Conservation (phyloP, 1,140 invertebrate genomes). For the Babylonia areolata region DNA sequence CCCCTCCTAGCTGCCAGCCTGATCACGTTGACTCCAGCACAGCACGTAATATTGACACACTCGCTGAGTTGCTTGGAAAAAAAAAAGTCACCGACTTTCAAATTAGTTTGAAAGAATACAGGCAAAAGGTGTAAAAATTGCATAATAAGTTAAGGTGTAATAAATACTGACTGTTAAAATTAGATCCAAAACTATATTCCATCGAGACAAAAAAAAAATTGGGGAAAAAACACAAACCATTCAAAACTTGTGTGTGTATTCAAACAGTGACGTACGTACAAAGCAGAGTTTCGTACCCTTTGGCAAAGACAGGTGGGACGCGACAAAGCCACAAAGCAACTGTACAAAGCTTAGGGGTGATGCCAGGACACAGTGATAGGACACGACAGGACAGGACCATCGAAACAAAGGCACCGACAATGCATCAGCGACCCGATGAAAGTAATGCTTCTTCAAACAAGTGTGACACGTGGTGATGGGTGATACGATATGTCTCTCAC, state of each 20-base stretch:
- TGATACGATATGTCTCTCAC: too few relatives aligned
- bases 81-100: too few relatives aligned
- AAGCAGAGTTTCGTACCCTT: not conserved
- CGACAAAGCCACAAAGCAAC: not conserved
- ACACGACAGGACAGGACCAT: not conserved
- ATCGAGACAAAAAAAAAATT: not conserved
- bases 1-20: too few relatives aligned
- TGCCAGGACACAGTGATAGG: not conserved
- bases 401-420: not conserved
- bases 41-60: too few relatives aligned
- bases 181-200: not conserved
- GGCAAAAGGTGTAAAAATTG: constrained; percentile 2
- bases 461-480: too few relatives aligned
- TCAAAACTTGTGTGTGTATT: not conserved
- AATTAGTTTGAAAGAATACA: not conserved
- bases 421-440: not conserved
- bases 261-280: too few relatives aligned
- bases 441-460: too few relatives aligned
- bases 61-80: too few relatives aligned
- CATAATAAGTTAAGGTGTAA: constrained; percentile 1
- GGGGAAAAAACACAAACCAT: not conserved
- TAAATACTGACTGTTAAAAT: constrained; percentile 13
- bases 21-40: too few relatives aligned
- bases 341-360: not conserved
- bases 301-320: not conserved